Conservation (phyloP, 1,140 invertebrate genomes). For the Hyles euphorbiae region DNA sequence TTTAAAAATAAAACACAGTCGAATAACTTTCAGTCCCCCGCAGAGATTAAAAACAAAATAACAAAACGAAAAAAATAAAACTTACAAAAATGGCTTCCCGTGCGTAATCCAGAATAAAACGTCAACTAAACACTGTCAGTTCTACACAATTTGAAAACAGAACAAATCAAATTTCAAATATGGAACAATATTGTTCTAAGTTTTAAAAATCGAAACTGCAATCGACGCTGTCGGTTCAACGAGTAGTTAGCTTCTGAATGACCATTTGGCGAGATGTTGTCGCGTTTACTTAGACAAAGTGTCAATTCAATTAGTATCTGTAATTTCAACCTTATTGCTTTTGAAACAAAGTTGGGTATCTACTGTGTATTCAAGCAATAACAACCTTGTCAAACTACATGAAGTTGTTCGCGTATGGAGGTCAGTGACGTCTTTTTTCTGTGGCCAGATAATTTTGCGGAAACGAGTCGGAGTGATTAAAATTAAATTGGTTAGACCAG, state of each 20-base stretch:
- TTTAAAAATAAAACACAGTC: too few relatives aligned
- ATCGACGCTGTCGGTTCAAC: slow-evolving; percentile 1
- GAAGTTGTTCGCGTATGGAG: slow-evolving; percentile 46
- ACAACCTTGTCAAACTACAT: slow-evolving; percentile 6
- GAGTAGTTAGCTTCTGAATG: slow-evolving; percentile 7
- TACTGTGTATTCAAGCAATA: neutral
- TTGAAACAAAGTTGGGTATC: neutral
- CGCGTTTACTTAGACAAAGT: slow-evolving; percentile 1
- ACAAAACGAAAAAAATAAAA: slow-evolving; percentile 3
- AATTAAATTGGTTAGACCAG: slow-evolving; percentile 26
- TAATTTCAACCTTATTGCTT: slow-evolving; percentile 5
- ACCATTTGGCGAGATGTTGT: slow-evolving; percentile 6
- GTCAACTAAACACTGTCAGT: slow-evolving; percentile 1
- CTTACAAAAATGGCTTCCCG: slow-evolving; percentile 3
- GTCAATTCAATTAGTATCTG: neutral
- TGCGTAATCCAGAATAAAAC: slow-evolving; percentile 7
- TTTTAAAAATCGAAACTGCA: slow-evolving; percentile 7
- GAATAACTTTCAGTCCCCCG: too few relatives aligned
- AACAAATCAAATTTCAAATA: neutral
- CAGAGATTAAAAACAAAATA: neutral
- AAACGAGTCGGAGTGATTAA: slow-evolving; percentile 28
- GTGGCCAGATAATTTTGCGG: slow-evolving; percentile 41
- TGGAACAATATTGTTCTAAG: neutral
- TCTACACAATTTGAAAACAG: neutral
- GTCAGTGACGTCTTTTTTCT: slow-evolving; percentile 69